Evolutionary conservation across 2,888 invertebrate genomes (phyloP), one percentile per base, ranked within the genome.

Genomic region (Plebejus anna): DNA sequence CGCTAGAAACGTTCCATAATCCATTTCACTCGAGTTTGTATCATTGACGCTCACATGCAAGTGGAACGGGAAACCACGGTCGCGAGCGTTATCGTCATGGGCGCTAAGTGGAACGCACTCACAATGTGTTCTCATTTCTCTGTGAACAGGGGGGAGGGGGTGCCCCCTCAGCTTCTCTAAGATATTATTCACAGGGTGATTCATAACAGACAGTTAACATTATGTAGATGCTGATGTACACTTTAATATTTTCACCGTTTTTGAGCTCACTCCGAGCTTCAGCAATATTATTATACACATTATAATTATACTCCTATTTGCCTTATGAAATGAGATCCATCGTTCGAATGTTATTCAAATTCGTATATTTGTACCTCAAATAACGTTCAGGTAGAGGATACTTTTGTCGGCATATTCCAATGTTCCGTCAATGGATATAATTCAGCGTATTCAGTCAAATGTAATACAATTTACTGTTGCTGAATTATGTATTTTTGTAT

Each of bases 301-400:
- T 66, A 66, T 66, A 66, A 66, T 66, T 66, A 66, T 66, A 9
- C 28, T 66, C 28, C 11, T 66, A 66, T 28, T 32, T 66, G 5
- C 61, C 4, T 13, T 4, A 9, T 4, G 28, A 66, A 66, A 66
- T 66, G 28, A 66, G 61, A 11, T 66, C 28, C 9, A 28, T 11
- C 61, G 61, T 32, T 28, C 4, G 0, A 66, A 28, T 66, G 61
- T 66, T 66, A 59, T 59, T 59, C 59, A 59, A 59, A 28, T 22
- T 57, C 57, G 59, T 59, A 59, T 59, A 59, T 59, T 59, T 59
- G 9, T 59, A n/a, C 59, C 22, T n/a, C 22, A 9, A 47, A 47
- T 47, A 11, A 59, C 3, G n/a, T 59, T 59, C 2, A 59, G 59
- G n/a, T 6, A 59, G 59, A 59, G n/a, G 28, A 5, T 22, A 59